Evolutionary conservation across 2,888 invertebrate genomes (phyloP).

Genomic region (Epinotia demarniana): DNA sequence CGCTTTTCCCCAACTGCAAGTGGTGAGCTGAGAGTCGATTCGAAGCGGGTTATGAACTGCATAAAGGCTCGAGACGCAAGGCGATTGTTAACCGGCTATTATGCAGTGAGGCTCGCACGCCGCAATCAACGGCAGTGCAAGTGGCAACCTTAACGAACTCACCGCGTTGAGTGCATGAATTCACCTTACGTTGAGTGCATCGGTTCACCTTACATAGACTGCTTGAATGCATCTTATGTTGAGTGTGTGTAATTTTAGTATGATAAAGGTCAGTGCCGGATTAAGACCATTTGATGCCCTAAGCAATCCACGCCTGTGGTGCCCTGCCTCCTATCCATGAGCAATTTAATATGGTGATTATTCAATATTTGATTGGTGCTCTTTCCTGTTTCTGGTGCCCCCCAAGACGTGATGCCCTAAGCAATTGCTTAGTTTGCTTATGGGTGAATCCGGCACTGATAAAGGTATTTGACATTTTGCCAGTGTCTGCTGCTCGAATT

Average conservation of each 20-base stretch:
- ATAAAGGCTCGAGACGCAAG: conserved; percentile 52
- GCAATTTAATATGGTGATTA: too few species aligned
- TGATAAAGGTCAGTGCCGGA: too few species aligned
- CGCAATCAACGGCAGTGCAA: conserved; percentile 54
- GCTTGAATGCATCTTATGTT: background rate
- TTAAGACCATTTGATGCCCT: too few species aligned
- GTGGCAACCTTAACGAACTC: conserved; percentile 54
- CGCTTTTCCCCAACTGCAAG: too few species aligned
- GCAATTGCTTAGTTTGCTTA: too few species aligned
- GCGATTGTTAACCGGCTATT: conserved; percentile 74
- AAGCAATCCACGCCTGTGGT: too few species aligned
- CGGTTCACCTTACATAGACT: conserved; percentile 19
- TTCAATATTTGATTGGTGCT: too few species aligned
- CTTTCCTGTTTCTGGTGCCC: too few species aligned
- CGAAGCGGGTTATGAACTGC: background rate
- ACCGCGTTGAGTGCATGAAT: conserved; percentile 39
- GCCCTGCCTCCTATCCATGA: too few species aligned
- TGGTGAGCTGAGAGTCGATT: background rate
- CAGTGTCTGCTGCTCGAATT: too few species aligned
- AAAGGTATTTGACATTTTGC: background rate
- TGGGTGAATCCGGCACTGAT: too few species aligned
- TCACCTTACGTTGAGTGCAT: conserved; percentile 22
- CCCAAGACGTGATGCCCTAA: too few species aligned
- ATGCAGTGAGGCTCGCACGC: conserved; percentile 61
- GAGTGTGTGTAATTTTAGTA: background rate